Conservation (phyloP, 2,113 vertebrate genomes). For the Pongo pygmaeus region DNA sequence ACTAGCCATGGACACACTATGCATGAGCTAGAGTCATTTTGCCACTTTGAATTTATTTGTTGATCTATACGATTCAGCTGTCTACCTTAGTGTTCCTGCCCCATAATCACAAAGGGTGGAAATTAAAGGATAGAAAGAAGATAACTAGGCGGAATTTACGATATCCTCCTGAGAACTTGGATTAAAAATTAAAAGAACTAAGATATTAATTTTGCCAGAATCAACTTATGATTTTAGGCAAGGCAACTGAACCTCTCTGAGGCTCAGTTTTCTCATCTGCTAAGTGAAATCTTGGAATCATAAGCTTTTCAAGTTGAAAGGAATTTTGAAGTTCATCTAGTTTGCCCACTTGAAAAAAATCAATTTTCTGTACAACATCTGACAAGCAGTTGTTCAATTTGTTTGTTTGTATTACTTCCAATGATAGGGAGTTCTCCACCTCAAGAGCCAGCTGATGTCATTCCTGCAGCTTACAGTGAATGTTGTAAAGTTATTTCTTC, state of each 20-base stretch:
- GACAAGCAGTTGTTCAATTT: background rate
- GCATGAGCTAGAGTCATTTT: background rate
- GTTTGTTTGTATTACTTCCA: constrained; percentile 20
- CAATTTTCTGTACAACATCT: constrained; percentile 27
- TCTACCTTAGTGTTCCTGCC: background rate
- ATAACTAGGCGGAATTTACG: background rate
- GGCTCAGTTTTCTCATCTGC: constrained; percentile 4
- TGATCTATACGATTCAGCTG: background rate
- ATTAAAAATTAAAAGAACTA: background rate
- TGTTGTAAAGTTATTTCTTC: constrained; percentile 30
- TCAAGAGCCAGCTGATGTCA: background rate
- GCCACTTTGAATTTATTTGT: background rate
- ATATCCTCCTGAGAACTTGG: background rate
- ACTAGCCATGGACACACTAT: background rate
- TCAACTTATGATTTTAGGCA: constrained; percentile 18
- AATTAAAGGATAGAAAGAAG: background rate
- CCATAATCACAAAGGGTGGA: background rate
- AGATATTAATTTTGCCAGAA: background rate
- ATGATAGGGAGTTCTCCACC: background rate
- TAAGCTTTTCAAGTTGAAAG: constrained; percentile 1
- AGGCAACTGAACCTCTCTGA: background rate
- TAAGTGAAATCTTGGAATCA: constrained; percentile 12
- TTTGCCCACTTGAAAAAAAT: background rate
- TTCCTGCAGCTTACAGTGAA: background rate
- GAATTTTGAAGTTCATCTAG: constrained; percentile 22